phyloP scores from a whole-genome alignment of 2,888 invertebrate species.

The Anoplius nigerrimus region DNA sequence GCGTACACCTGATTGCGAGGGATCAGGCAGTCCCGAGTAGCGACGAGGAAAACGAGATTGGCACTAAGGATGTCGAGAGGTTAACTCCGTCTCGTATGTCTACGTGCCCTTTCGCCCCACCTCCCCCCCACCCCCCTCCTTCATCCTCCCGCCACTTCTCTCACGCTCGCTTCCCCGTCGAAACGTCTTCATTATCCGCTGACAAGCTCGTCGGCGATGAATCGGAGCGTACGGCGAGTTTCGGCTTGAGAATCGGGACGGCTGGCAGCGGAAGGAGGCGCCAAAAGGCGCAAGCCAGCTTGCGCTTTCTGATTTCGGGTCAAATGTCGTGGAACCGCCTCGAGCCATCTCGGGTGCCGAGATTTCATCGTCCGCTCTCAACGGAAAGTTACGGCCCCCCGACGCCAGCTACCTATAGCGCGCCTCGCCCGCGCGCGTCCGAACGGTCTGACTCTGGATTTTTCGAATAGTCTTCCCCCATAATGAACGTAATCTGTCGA shows the following conservation, averaged over 20 bases:
- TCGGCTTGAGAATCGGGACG: constrained; percentile 27
- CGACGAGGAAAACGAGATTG: constrained; percentile 22
- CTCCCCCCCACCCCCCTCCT: neutral
- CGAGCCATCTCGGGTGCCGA: constrained; percentile 2
- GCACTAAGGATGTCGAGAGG: constrained; percentile 20
- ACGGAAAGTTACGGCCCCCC: too few relatives aligned
- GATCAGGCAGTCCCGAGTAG: constrained; percentile 31
- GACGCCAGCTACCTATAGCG: too few relatives aligned
- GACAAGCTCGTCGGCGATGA: constrained; percentile 46
- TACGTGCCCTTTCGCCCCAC: neutral
- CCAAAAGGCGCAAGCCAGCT: constrained; percentile 31
- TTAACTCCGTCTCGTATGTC: constrained; percentile 13
- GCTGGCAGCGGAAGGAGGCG: constrained; percentile 11
- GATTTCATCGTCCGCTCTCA: neutral
- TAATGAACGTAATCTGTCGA: too few relatives aligned
- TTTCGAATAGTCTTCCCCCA: too few relatives aligned
- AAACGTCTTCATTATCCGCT: constrained; percentile 56
- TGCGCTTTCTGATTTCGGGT: constrained; percentile 24
- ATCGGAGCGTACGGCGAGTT: constrained; percentile 31
- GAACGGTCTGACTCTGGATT: too few relatives aligned
- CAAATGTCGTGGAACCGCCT: constrained; percentile 18
- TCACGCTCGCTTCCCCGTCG: constrained; percentile 14
- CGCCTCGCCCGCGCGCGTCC: too few relatives aligned
- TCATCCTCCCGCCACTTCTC: neutral
- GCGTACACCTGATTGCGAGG: constrained; percentile 49